Base-by-base conservation (phyloP, 2,113 vertebrate species). In the Tyrannus savana region DNA sequence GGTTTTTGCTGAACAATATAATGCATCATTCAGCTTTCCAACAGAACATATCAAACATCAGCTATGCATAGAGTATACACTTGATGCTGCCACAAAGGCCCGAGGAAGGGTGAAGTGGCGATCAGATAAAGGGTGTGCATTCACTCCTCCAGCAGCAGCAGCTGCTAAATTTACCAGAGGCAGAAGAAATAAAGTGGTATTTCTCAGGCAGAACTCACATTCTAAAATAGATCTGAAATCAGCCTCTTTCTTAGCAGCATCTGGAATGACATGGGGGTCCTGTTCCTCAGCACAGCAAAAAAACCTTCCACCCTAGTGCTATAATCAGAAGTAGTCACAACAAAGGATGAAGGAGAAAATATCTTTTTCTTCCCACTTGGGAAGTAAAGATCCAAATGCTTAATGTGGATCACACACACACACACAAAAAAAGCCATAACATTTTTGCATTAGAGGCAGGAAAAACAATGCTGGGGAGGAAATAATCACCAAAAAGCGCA, bases 401-500 rank as follows among this genome's bases (percentile, higher is more conserved):
- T 88, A 37, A 71, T 69, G 58, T 27, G 44, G 75, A 63, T 47
- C 87, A 74, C 44, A 81, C 25, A 42, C 2, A 4, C 5, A 66
- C 4, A 62, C 4, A 30, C 5, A 24, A 50, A 55, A 58, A 16
- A 44, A 27, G 7, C 3, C 41, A n/a, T 8, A 9, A 6, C 13
- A 14, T 60, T 87, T 95, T 73, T 66, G 14, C n/a, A 9, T 84
- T 71, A 86, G 42, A 93, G 82, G 44, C 82, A 94, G 63, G 66
- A 74, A 80, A 84, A 89, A 91, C 75, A 93, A 86, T 63, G 50
- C 68, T 88, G 83, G 47, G 56, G 72, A 88, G 64, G 76, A 95
- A 95, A 84, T 58, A 93, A 93, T 6, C 86, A 88, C 79, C 71
- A 68, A 95, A 89, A 95, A 95, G 83, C 69, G 2, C 94, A 97